phyloP scores from a whole-genome alignment of 2,797 vertebrate species.

The Eremophila alpestris region DNA sequence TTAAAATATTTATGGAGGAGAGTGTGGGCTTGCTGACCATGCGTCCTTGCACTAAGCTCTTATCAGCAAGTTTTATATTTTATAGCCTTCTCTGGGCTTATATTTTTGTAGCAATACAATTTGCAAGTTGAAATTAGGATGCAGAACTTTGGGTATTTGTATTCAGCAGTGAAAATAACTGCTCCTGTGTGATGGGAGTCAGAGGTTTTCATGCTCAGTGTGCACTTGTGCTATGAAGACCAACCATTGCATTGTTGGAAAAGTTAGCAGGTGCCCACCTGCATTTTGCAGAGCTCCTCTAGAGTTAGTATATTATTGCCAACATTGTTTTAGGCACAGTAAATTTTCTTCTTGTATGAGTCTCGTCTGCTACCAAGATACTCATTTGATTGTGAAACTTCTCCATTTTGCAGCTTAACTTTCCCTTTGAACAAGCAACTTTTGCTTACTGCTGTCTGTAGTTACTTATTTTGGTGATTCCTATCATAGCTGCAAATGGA shows the following conservation, averaged over 20 bases:
- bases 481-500: not conserved
- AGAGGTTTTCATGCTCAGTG: not conserved
- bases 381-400: not conserved
- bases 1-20: conserved; percentile 19
- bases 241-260: not conserved
- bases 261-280: not conserved
- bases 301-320: not conserved
- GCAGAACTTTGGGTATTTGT: not conserved
- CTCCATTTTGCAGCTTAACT: not conserved
- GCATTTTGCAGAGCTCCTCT: not conserved
- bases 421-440: not conserved
- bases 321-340: not conserved
- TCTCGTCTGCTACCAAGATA: not conserved
- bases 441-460: not conserved
- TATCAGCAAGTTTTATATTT: not conserved
- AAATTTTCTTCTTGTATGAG: not conserved
- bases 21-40: conserved; percentile 15
- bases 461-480: not conserved
- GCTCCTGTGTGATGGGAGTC: rapidly evolving
- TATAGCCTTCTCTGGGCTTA: not conserved
- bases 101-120: not conserved
- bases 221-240: not conserved
- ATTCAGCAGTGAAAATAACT: not conserved
- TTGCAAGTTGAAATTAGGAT: not conserved
- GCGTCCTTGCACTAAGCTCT: not conserved